Percentiles rank a stretch among this genome's conserved stretches.
Conservation (phyloP, 2,888 invertebrate species). For the Euplexia lucipara region DNA sequence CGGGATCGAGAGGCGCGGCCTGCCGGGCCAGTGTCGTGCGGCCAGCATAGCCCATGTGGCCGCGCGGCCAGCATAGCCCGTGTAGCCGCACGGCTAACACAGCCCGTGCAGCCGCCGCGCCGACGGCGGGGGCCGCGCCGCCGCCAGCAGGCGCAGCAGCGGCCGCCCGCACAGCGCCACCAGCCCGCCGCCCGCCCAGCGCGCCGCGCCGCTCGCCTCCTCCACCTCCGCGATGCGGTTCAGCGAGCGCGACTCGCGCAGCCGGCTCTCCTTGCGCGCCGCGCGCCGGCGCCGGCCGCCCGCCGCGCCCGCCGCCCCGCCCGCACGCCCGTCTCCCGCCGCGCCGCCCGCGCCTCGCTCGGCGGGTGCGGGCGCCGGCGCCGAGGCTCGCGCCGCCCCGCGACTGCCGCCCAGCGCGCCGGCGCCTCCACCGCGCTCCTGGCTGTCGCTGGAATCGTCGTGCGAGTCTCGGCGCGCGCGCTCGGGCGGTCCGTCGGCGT, state of each 20-base stretch:
- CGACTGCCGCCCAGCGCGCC: conserved; percentile 78
- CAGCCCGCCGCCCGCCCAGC: conserved; percentile 83
- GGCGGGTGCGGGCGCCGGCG: conserved; percentile 69
- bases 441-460: conserved; percentile 96
- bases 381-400: conserved; percentile 62
- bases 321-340: conserved; percentile 69
- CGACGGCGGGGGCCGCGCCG: conserved; percentile 85
- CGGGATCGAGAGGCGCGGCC: conserved; percentile 18
- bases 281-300: conserved; percentile 81
- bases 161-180: conserved; percentile 87
- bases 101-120: conserved; percentile 86
- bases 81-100: conserved; percentile 76
- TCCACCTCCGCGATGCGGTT: conserved; percentile 97
- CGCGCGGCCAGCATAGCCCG: conserved; percentile 65
- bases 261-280: conserved; percentile 85
- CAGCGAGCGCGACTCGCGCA: conserved; percentile 96
- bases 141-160: conserved; percentile 87
- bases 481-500: conserved; percentile 90
- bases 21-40: conserved; percentile 19
- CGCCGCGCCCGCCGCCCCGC: conserved; percentile 58
- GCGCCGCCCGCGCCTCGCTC: conserved; percentile 71
- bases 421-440: conserved; percentile 94
- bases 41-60: too few relatives aligned
- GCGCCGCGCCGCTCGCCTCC: conserved; percentile 91
- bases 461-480: conserved; percentile 94